phyloP scores from a whole-genome alignment of 37 sponge, comb jelly and placozoan species.

The Diacarnus erythraeanus region DNA sequence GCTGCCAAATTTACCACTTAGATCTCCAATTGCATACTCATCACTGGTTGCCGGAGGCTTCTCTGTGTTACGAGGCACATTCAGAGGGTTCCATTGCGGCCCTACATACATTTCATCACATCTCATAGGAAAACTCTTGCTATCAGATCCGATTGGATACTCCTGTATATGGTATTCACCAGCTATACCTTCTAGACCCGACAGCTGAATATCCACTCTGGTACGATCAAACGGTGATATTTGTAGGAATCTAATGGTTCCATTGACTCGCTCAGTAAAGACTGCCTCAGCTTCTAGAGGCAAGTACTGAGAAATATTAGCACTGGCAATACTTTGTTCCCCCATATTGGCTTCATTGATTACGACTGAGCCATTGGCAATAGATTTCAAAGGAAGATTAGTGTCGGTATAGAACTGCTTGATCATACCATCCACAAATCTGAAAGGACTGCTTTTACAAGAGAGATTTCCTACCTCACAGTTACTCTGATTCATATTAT shows the following conservation, averaged over 20 bases:
- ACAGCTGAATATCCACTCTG: constrained; percentile 36
- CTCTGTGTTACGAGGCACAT: neutral
- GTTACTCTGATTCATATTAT: constrained; percentile 1
- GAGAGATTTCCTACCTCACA: constrained; percentile 81
- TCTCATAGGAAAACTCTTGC: neutral
- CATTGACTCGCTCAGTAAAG: constrained; percentile 43
- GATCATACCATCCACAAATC: constrained; percentile 16
- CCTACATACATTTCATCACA: constrained; percentile 24
- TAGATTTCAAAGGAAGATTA: constrained; percentile 29
- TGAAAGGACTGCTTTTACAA: constrained; percentile 36
- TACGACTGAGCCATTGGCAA: constrained; percentile 52
- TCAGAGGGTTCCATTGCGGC: constrained; percentile 63
- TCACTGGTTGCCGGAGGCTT: constrained; percentile 52
- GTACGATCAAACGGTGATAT: constrained; percentile 60
- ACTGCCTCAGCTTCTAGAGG: constrained; percentile 40
- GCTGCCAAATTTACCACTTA: constrained; percentile 76
- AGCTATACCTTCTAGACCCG: constrained; percentile 37
- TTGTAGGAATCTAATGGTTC: constrained; percentile 51
- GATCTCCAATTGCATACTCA: constrained; percentile 69
- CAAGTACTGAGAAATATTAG: constrained; percentile 20
- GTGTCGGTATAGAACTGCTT: constrained; percentile 55
- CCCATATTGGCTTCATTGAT: constrained; percentile 49
- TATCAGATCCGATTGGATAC: constrained; percentile 26
- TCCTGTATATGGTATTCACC: constrained; percentile 65
- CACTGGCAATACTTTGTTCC: constrained; percentile 47